Evolutionary conservation across 2,888 invertebrate genomes (phyloP), one percentile per base, ranked within the genome.

Genomic region (Labia minor): DNA sequence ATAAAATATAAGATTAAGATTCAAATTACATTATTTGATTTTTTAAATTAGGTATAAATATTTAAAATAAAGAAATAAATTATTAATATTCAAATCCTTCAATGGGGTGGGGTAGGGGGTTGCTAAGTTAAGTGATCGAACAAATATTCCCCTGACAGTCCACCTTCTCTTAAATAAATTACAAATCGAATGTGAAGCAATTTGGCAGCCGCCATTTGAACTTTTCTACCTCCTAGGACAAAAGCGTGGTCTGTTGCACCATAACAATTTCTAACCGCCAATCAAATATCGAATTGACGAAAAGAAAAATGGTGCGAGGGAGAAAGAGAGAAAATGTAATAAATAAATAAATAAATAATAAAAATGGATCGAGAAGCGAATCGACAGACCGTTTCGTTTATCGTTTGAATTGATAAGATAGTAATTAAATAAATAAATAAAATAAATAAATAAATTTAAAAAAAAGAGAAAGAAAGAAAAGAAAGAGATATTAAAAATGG

Each of bases 161-260:
- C 3, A 49, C 49, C 49, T 49, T 49, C 49, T 49, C 49, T 49
- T n/a, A 49, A 49, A 49, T 49, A 49, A 49, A 49, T 49, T 49
- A 14, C 49, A 49, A 49, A 49, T 49, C 49, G 14, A 49, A 49
- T 49, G 14, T 49, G 49, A 49, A 49, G 49, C 49, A 49, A 49
- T 49, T 49, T 14, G 49, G 49, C 49, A 49, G 49, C 49, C 14
- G 49, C 49, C 49, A 49, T 49, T 49, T 49, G 49, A 49, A 49
- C 49, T 49, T 49, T 26, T 49, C 49, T 49, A 14, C 14, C 49
- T 49, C 14, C 49, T 49, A 3, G 49, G 49, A 49, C 49, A 49
- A 49, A 49, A 49, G 49, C 49, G n/a, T 8, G n/a, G n/a, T n/a
- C n/a, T n/a, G 16, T 49, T 49, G 49, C 49, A 49, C 49, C 49